Conservation (phyloP, 2,113 vertebrate genomes). For the Saguinus midas region DNA sequence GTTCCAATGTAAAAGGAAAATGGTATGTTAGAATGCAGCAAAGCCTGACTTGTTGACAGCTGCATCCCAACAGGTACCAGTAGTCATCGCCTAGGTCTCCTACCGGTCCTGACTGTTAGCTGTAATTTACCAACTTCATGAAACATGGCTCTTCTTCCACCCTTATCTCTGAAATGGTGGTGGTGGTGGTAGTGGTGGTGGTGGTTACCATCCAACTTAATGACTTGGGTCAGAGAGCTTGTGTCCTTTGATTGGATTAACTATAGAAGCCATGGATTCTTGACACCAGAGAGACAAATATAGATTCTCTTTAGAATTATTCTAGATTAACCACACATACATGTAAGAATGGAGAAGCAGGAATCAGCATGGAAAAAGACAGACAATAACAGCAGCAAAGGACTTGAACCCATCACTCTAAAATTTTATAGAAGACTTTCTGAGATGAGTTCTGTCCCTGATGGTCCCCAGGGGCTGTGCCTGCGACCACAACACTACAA, state of each 20-base stretch:
- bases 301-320: neutral
- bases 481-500: neutral
- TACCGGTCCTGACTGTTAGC: neutral
- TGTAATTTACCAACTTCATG: neutral
- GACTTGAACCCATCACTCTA: too few species aligned
- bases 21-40: neutral
- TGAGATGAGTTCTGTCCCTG: neutral
- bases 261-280: neutral
- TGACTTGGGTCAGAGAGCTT: neutral
- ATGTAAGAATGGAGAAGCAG: neutral
- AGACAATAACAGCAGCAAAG: neutral
- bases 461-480: neutral
- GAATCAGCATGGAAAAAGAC: neutral
- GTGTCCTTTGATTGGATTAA: neutral
- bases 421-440: neutral
- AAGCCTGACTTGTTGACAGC: neutral
- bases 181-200: too few species aligned
- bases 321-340: neutral
- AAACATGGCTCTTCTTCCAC: fast-evolving
- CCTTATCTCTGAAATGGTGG: neutral
- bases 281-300: neutral
- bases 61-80: neutral
- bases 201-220: too few species aligned
- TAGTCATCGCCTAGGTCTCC: neutral
- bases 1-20: neutral